Base-by-base conservation (phyloP, 2,888 invertebrate genomes). In the Petrolisthes cinctipes region DNA sequence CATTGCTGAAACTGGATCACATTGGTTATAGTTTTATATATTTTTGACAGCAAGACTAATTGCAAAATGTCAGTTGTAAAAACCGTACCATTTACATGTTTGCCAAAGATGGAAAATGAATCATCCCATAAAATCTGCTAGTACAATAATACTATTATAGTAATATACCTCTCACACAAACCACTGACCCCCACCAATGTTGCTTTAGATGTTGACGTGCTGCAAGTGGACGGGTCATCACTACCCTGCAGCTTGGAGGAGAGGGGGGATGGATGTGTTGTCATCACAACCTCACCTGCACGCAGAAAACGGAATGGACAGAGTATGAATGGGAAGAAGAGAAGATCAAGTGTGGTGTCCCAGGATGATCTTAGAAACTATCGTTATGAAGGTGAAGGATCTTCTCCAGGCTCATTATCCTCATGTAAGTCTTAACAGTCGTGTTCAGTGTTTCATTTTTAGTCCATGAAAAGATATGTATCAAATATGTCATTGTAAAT, bases 351-450 rank as follows among this genome's bases (percentile, higher is more conserved):
- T 53, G 79, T 57, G 5, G 79, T 57, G 14, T 66, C 71, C 20
- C 71, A 98, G 93, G 99, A 99, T 93, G 99, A 99, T 93, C 95
- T 99, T 91, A 95, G 99, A 93, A 99, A 99, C 94, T 99, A 99
- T 93, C 99, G 98, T 86, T 99, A 99, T 92, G 99, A 99, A 93
- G 99, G 99, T 81, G 98, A 97, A 92, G 98, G 98, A 94, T 98
- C 98, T 93, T 98, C 98, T 89, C 98, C 98, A 0, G 82, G 82
- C 5, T 82, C 82, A n/a, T 94, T 99, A 84, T 98, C 98, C 92
- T 99, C 98, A 23, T 85, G 85, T 85, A 79, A 85, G 85, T 85
- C 79, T 68, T n/a, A 71, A 20, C 14, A 6, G 20, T n/a, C 14
- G 4, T 17, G 17, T n/a, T 1, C n/a, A 1, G 6, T 7, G 71